phyloP scores from a whole-genome alignment of 2,888 invertebrate species.

The Eupithecia dodoneata region DNA sequence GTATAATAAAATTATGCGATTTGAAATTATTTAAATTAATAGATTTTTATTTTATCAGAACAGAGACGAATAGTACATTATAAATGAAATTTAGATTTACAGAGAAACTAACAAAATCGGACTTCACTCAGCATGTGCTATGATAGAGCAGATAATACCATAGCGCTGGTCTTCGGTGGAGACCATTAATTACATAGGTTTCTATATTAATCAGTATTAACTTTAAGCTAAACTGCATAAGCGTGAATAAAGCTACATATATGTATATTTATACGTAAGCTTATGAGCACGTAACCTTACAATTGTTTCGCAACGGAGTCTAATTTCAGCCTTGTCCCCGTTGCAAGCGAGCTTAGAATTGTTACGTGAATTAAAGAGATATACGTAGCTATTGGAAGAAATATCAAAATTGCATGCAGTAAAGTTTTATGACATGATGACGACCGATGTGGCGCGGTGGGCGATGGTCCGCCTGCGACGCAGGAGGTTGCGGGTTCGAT shows the following conservation, averaged over 20 bases:
- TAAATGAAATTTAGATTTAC: too few relatives aligned
- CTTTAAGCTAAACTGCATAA: background rate
- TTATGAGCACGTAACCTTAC: conserved; percentile 41
- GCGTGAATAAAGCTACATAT: background rate
- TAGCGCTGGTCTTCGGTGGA: too few relatives aligned
- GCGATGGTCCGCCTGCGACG: too few relatives aligned
- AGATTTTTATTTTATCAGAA: too few relatives aligned
- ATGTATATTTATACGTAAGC: conserved; percentile 15
- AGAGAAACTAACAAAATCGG: too few relatives aligned
- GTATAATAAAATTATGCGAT: too few relatives aligned
- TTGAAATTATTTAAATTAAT: too few relatives aligned
- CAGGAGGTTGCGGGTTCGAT: too few relatives aligned
- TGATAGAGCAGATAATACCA: too few relatives aligned
- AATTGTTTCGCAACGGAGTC: conserved; percentile 51
- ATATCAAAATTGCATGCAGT: background rate
- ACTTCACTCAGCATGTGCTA: too few relatives aligned
- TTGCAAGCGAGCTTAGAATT: conserved; percentile 53
- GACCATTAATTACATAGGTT: background rate
- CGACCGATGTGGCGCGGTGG: too few relatives aligned
- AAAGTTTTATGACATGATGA: background rate
- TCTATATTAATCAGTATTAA: background rate
- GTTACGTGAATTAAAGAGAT: conserved; percentile 25
- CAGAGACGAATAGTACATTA: too few relatives aligned
- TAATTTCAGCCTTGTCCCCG: conserved; percentile 58
- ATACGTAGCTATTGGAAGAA: background rate